phyloP scores from a whole-genome alignment of 2,797 vertebrate genomes.

The Arrhamphus sclerolepis region DNA sequence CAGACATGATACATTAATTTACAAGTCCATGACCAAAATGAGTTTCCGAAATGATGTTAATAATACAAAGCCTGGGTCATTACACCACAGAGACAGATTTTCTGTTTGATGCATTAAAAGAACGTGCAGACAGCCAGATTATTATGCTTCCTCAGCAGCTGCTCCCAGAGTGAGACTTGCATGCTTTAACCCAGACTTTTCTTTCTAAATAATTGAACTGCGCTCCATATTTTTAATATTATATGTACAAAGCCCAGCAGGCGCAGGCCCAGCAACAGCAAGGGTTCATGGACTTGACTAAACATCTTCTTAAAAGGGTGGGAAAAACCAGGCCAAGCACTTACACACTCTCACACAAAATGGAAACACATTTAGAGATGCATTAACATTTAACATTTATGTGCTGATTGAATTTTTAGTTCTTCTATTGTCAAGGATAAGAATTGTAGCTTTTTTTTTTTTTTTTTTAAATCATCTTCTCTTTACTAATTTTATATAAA shows the following conservation, averaged over 20 bases:
- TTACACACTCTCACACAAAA: conserved; percentile 1
- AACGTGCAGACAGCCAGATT: conserved; percentile 19
- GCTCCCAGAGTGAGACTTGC: conserved; percentile 23
- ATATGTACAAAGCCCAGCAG: conserved; percentile 40
- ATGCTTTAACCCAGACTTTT: conserved; percentile 56
- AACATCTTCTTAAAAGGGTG: conserved; percentile 35
- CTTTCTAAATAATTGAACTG: conserved; percentile 69
- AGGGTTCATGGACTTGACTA: conserved; percentile 26
- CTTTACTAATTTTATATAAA: no score
- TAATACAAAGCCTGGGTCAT: conserved; percentile 8
- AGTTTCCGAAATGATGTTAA: conserved; percentile 12
- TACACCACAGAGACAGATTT: background rate
- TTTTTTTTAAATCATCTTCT: no score
- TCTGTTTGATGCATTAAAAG: conserved; percentile 17
- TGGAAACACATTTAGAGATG: background rate
- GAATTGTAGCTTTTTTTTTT: no score
- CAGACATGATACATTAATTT: conserved; percentile 6
- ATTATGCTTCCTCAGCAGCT: conserved; percentile 14
- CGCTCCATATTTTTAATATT: conserved; percentile 61
- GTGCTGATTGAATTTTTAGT: conserved; percentile 19
- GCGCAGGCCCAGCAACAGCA: conserved; percentile 24
- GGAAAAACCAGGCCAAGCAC: conserved; percentile 51
- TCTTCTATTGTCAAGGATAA: background rate
- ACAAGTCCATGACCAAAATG: conserved; percentile 3
- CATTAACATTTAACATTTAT: conserved; percentile 29